These are phyloP conservation scores for Mus minutoides DNA, from an alignment of 2,797 vertebrate species.

Conservation along the genomic window DNA sequence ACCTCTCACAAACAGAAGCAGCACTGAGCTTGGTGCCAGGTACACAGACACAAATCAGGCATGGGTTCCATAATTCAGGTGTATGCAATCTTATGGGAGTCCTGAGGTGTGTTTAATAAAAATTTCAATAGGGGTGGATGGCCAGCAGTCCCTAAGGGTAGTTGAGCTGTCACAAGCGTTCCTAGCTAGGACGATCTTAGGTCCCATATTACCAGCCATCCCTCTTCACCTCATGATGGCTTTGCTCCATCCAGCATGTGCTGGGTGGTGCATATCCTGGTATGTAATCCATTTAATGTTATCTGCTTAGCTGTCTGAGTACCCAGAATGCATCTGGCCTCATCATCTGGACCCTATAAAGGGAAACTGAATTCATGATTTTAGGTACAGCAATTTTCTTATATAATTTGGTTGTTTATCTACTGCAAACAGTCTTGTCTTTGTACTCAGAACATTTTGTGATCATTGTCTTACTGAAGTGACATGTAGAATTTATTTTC, in stretches of 20 bases:
- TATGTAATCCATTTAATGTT: background rate
- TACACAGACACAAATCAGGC: background rate
- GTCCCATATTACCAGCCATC: background rate
- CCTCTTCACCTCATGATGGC: background rate
- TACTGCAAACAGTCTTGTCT: background rate
- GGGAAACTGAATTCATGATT: background rate
- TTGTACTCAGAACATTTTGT: constrained; percentile 36
- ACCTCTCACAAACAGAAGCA: background rate
- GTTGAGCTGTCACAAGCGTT: background rate
- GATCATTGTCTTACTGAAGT: constrained; percentile 25
- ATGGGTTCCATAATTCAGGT: background rate
- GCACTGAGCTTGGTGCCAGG: background rate
- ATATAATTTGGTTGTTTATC: background rate
- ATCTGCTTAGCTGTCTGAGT: background rate
- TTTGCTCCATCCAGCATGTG: background rate
- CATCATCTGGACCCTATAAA: background rate
- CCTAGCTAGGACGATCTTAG: background rate
- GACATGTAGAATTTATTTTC: constrained; percentile 49
- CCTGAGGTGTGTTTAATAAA: background rate
- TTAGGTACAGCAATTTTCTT: background rate
- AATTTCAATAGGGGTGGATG: background rate
- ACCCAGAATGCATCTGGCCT: background rate
- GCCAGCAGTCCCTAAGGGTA: background rate
- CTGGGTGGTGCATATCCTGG: background rate
- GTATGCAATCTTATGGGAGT: background rate